Base-by-base conservation (phyloP, 2,113 vertebrate genomes). In the Diadophis punctatus region DNA sequence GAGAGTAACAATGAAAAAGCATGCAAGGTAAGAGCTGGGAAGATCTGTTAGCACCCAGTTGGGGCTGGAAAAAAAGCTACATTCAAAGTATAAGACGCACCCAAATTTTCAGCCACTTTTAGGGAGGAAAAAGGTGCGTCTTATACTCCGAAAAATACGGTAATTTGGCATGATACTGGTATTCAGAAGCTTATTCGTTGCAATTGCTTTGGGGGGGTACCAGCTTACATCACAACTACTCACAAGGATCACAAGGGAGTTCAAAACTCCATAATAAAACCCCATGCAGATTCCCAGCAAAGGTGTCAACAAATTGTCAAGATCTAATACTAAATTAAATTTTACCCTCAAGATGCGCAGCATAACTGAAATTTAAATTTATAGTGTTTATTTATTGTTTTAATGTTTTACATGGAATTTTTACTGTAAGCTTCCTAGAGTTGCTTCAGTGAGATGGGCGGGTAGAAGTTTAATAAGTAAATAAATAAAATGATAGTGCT, bases 151-250 rank as follows among this genome's bases (percentile, higher is more conserved):
- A n/a, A n/a, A n/a, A n/a, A n/a, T n/a, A n/a, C n/a, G n/a, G n/a
- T n/a, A 94, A 96, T 96, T 96, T 97, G 97, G 97, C 95, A 95
- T 94, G 95, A 94, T 48, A 63, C 3, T 0, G 91, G 87, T 53
- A 96, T 97, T 97, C 95, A 96, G 94, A 96, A 94, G 93, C 93
- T 52, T 91, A 80, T 95, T 96, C 93, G 86, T 27, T 96, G 96
- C 96, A 97, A 94, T 23, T 96, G 96, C 96, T 97, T 94, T 95
- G n/a, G n/a, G 94, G 92, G 92, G 93, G 95, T 96, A 96, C 93
- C 86, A 95, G 92, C 74, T 93, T 92, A 49, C 22, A 97, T 96
- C 94, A 95, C 55, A 39, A 0, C 93, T 92, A 92, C 68, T 94
- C 96, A 94, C 95, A 85, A 96, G 92, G 94, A 94, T 94, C 60